A percentile compares a stretch with the other conserved stretches of the same genome.
phyloP scores from a whole-genome alignment of 2,113 vertebrate genomes.

The Nothoprocta perdicaria region DNA sequence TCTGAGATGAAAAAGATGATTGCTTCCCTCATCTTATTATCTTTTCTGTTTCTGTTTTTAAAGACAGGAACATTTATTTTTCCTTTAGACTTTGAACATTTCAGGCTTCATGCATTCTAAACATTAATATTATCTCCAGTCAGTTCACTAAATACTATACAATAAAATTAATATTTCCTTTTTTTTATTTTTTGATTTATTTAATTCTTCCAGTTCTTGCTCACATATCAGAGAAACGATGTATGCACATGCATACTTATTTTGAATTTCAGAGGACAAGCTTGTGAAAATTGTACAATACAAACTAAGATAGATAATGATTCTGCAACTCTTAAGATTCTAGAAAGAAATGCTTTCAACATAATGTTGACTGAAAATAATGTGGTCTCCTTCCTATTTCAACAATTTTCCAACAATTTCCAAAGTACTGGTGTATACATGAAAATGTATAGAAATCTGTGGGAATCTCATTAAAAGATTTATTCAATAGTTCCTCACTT shows the following conservation, averaged over 20 bases:
- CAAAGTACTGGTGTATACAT: background rate
- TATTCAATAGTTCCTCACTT: background rate
- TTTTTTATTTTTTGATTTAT: background rate
- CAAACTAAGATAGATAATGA: background rate
- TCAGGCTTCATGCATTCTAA: background rate
- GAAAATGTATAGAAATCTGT: background rate
- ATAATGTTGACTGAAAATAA: background rate
- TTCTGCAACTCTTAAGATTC: background rate
- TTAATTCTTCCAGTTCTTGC: background rate
- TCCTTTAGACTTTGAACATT: background rate
- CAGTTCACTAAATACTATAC: background rate
- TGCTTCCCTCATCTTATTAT: background rate
- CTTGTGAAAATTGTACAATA: rapidly evolving
- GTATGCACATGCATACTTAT: rapidly evolving
- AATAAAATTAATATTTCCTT: background rate
- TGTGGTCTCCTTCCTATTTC: background rate
- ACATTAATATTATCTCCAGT: background rate
- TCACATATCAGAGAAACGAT: background rate
- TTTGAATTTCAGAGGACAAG: background rate
- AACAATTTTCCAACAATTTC: background rate
- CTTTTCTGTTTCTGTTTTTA: background rate
- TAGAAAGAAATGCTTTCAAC: background rate
- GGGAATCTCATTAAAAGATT: background rate
- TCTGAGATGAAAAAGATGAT: background rate
- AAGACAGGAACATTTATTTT: background rate